Conservation (phyloP, 2,113 vertebrate species). For the Campylomormyrus tamandua region DNA sequence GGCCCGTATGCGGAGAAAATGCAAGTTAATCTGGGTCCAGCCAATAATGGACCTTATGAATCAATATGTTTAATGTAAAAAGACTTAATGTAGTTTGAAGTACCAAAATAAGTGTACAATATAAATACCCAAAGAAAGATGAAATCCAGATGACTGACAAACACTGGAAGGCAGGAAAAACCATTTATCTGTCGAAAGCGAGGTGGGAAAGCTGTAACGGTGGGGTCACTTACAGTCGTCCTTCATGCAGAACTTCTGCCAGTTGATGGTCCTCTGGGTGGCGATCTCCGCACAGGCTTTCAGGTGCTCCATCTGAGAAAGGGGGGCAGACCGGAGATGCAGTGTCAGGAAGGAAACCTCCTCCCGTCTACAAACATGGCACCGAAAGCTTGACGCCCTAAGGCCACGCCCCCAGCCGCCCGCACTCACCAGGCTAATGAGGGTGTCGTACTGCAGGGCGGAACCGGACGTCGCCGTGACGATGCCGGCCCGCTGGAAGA, state of each 20-base stretch:
- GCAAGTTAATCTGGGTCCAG: neutral
- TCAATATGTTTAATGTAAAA: neutral
- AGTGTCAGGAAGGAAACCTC: neutral
- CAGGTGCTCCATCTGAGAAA: constrained; percentile 88
- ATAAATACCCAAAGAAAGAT: neutral
- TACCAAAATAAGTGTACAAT: neutral
- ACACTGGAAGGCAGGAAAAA: neutral
- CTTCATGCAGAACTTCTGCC: constrained; percentile 99
- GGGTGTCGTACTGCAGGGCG: constrained; percentile 89
- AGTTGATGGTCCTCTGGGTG: constrained; percentile 90
- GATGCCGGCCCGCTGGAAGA: constrained; percentile 84
- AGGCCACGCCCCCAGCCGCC: too few relatives aligned
- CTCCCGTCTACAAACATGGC: too few relatives aligned
- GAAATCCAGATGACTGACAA: neutral
- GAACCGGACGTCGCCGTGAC: constrained; percentile 92
- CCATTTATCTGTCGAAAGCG: neutral
- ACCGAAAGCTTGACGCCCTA: neutral
- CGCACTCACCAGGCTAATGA: constrained; percentile 83
- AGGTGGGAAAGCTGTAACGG: neutral
- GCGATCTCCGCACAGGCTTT: constrained; percentile 98
- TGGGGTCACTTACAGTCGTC: constrained; percentile 82
- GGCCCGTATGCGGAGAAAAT: neutral
- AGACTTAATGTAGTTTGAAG: neutral
- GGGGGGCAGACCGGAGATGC: constrained; percentile 8
- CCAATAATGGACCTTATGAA: neutral